Base-by-base conservation (phyloP, 2,888 invertebrate species). In the Amphimallon solstitiale region DNA sequence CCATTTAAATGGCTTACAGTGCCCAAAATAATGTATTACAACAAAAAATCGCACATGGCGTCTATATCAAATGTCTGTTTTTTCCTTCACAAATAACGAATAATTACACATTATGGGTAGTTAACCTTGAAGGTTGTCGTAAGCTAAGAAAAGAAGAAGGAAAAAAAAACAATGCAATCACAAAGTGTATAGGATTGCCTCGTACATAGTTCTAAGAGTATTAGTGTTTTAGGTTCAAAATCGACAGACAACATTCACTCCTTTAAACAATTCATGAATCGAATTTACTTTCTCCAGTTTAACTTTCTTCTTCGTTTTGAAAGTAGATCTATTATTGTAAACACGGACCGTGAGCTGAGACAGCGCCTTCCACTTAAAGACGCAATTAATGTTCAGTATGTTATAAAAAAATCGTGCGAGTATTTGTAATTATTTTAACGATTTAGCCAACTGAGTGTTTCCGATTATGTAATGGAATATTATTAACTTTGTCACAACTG, bases 221-320 rank as follows among this genome's bases (percentile, higher is more conserved):
- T 29, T 43, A 10, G 17, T 23, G 19, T 14, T 56, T 56, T 43
- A 43, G 10, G 56, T 56, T 56, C 43, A 14, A 43, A 56, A 43
- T 56, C 15, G 56, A 43, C 19, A 9, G 56, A 12, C 23, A 40
- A 56, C 56, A 56, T 56, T 56, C 56, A 56, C 56, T 56, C 21
- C 56, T 40, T 43, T 43, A 29, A 43, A 56, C 56, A 43, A 56
- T 56, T 56, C 56, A 56, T 56, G 43, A 62, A 62, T 62, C 62
- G 62, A 48, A 69, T 73, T 74, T 73, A 74, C 74, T 74, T 74
- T 74, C 74, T 71, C 73, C 71, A 70, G 56, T 72, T 72, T 71
- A 72, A 74, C 74, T 74, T 74, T 74, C 74, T 74, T 74, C 69
- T 66, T 64, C 69, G 56, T 70, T 68, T 72, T 68, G 73, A 73